These are phyloP conservation scores for Clarias macrocephalus DNA, from an alignment of 2,113 vertebrate genomes.

Conservation along the genomic window DNA sequence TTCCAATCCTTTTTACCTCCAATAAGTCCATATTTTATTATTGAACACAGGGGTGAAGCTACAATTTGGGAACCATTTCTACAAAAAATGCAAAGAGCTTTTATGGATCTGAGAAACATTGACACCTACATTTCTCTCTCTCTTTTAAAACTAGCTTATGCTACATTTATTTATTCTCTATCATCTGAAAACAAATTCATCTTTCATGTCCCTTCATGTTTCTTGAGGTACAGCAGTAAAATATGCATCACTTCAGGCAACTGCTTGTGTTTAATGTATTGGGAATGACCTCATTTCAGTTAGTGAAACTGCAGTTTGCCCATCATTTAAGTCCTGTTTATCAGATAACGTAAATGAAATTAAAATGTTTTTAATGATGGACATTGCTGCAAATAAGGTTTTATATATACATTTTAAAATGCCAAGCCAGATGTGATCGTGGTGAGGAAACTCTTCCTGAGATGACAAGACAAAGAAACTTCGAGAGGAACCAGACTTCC, in stretches of 20 bases:
- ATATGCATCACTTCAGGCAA: slow-evolving; percentile 32
- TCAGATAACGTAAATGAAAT: neutral
- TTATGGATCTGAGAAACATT: neutral
- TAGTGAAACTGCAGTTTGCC: neutral
- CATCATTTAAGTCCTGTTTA: neutral
- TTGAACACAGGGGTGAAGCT: neutral
- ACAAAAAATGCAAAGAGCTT: neutral
- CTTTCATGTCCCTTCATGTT: slow-evolving; percentile 50
- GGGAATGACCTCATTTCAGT: neutral
- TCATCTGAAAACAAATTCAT: slow-evolving; percentile 16
- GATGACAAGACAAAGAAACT: neutral
- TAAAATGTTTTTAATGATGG: neutral
- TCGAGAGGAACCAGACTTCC: neutral
- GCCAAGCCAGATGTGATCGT: neutral
- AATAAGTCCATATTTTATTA: neutral
- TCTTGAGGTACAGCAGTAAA: slow-evolving; percentile 25
- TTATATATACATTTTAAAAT: neutral
- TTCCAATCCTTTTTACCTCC: neutral
- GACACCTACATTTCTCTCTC: neutral
- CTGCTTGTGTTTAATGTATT: slow-evolving; percentile 22
- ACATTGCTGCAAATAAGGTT: neutral
- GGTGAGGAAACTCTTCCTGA: neutral
- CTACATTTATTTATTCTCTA: neutral
- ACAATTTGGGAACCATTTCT: neutral
- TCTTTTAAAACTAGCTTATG: neutral